These are phyloP conservation scores for Morpho achilles DNA, from an alignment of 2,888 invertebrate genomes.

Conservation along the genomic window DNA sequence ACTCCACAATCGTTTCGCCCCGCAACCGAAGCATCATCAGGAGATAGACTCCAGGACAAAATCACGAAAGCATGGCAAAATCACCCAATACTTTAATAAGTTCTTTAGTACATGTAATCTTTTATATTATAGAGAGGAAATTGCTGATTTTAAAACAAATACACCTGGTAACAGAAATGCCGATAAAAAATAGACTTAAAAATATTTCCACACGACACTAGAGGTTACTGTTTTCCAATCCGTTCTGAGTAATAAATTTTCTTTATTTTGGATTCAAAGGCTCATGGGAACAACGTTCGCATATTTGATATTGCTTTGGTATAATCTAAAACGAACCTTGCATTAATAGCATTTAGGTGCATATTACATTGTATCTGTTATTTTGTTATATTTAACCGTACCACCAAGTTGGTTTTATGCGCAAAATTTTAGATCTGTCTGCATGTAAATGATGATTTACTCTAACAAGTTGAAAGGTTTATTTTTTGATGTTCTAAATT, in stretches of 20 bases:
- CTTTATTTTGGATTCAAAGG: constrained; percentile 31
- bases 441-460: constrained; percentile 12
- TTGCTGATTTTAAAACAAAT: not conserved
- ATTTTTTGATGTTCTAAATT: constrained; percentile 1
- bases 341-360: not conserved
- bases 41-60: no score
- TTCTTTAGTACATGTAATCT: not conserved
- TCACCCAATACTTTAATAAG: no score
- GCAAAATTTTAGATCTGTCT: constrained; percentile 14
- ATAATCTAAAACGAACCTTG: constrained; percentile 3
- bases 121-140: not conserved
- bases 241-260: constrained; percentile 31
- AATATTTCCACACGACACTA: constrained; percentile 16
- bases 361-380: constrained; percentile 3
- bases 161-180: not conserved
- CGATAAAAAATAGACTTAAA: constrained; percentile 5
- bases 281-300: constrained; percentile 20
- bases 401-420: constrained; percentile 9
- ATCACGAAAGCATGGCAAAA: no score
- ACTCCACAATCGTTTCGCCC: no score
- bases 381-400: constrained; percentile 7
- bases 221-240: constrained; percentile 32
- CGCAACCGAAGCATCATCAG: no score
- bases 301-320: constrained; percentile 5
- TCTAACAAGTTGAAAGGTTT: constrained; percentile 9